Percentiles rank a stretch among this genome's conserved stretches.
Conservation (phyloP, 2,888 invertebrate species). For the Encarsia formosa region DNA sequence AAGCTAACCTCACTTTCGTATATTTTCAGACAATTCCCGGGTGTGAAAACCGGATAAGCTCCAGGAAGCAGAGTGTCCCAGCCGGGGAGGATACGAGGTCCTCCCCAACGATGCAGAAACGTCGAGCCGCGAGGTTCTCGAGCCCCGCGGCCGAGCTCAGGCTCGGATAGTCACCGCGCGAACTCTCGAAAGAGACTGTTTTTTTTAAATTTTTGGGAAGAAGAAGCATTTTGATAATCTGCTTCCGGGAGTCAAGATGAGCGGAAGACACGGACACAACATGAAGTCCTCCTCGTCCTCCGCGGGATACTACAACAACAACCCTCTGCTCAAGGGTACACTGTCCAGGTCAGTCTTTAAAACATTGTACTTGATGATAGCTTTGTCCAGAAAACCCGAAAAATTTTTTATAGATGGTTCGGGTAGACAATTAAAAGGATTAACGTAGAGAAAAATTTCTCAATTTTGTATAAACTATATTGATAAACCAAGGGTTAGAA, state of each 20-base stretch:
- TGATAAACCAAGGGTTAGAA: neutral
- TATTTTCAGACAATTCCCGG: too few species aligned
- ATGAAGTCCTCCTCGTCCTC: slow-evolving; percentile 49
- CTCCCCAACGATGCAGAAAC: too few species aligned
- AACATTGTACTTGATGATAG: neutral
- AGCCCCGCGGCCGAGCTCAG: slow-evolving; percentile 10
- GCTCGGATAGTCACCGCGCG: neutral
- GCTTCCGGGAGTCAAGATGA: neutral
- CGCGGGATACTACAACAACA: slow-evolving; percentile 55
- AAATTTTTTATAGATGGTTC: neutral
- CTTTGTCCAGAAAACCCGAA: too few species aligned
- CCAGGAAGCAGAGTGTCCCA: too few species aligned
- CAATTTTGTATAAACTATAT: neutral
- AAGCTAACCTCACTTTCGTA: too few species aligned
- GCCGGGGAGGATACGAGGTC: too few species aligned
- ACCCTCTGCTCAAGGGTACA: slow-evolving; percentile 60
- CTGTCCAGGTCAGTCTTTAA: slow-evolving; percentile 54
- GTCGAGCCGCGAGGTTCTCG: slow-evolving; percentile 12
- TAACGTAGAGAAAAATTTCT: neutral
- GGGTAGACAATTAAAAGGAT: neutral
- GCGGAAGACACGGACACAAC: slow-evolving; percentile 5
- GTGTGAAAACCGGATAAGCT: too few species aligned
- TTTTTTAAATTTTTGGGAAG: too few species aligned
- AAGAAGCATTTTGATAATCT: neutral
- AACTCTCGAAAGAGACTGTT: too few species aligned